Base-by-base conservation (phyloP, 2,113 vertebrate genomes). In the Ictidomys tridecemlineatus region DNA sequence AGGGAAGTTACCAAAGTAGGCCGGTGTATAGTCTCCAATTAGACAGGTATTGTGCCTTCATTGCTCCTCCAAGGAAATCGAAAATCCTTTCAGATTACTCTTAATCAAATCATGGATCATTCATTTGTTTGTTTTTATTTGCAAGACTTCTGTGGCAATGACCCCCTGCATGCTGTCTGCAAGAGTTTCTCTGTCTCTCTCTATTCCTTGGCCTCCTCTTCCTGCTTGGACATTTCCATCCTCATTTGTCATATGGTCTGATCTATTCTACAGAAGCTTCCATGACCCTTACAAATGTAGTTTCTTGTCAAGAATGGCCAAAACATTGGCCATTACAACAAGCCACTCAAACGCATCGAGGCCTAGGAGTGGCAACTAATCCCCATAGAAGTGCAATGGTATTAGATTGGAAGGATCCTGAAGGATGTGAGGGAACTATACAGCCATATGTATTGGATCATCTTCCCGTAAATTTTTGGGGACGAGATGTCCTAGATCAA, bases 151-250 rank as follows among this genome's bases (percentile, higher is more conserved):
- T n/a, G 61, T 26, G 22, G 58, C 9, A 70, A 45, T 1, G 8
- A 0, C 24, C 30, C 1, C 13, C 4, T 16, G 69, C 26, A 3
- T 22, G 63, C 11, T 53, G 0, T 45, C 51, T 34, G 10, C 37
- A 30, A 70, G 12, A 4, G n/a, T 56, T 61, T 90, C 82, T 72
- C 28, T 63, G 45, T 9, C 28, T 1, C 22, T n/a, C 92, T 82
- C 39, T 42, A 32, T 34, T 48, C 39, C 67, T 17, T 11, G 6
- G 34, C 76, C 56, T 90, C 61, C 45, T 5, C 11, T 32, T 86
- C n/a, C 61, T 56, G 22, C 10, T 42, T 61, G 72, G 76, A 73
- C 69, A 93, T 86, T 26, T 73, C 28, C 86, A 73, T 22, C 32
- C 13, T 42, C 34, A 84, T 18, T 87, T 22, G 28, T 13, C 20